Conservation (phyloP, 2,113 vertebrate genomes). For the Neodontobutis hainanensis region DNA sequence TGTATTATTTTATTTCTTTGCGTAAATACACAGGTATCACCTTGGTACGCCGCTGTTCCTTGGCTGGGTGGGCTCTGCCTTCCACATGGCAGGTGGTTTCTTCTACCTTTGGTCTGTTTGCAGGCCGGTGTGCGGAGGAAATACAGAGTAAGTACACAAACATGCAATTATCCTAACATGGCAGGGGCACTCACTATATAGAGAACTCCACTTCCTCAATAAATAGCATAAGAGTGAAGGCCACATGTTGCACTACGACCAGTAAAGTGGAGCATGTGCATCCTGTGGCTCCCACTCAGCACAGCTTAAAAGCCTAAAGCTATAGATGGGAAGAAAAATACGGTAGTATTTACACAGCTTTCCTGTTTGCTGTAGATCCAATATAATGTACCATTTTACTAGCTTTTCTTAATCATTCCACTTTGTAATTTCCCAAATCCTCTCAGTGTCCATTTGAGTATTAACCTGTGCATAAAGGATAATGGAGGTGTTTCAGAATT, state of each 20-base stretch:
- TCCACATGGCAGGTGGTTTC: slow-evolving; percentile 68
- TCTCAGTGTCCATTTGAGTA: not conserved
- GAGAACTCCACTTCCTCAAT: slow-evolving; percentile 24
- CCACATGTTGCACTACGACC: not conserved
- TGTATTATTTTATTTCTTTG: not conserved
- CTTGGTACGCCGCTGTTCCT: slow-evolving; percentile 81
- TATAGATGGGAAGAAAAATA: not conserved
- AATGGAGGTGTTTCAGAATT: not conserved
- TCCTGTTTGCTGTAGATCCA: slow-evolving; percentile 8
- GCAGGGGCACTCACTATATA: not conserved
- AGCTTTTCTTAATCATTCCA: not conserved
- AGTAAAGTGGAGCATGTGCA: slow-evolving; percentile 2
- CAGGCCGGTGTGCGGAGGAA: slow-evolving; percentile 49
- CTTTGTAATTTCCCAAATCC: not conserved
- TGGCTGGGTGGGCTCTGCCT: slow-evolving; percentile 77
- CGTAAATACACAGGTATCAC: slow-evolving; percentile 64
- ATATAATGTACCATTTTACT: not conserved
- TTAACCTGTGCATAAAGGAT: not conserved
- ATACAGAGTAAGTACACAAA: slow-evolving; percentile 57
- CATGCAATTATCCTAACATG: not conserved
- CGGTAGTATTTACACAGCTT: slow-evolving; percentile 1
- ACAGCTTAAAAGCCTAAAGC: not conserved
- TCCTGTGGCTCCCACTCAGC: not conserved
- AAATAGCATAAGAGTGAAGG: slow-evolving; percentile 12
- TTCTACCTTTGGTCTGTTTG: slow-evolving; percentile 76